These are phyloP conservation scores for Eulemur rubriventer DNA, from an alignment of 2,797 vertebrate genomes.

Conservation along the genomic window DNA sequence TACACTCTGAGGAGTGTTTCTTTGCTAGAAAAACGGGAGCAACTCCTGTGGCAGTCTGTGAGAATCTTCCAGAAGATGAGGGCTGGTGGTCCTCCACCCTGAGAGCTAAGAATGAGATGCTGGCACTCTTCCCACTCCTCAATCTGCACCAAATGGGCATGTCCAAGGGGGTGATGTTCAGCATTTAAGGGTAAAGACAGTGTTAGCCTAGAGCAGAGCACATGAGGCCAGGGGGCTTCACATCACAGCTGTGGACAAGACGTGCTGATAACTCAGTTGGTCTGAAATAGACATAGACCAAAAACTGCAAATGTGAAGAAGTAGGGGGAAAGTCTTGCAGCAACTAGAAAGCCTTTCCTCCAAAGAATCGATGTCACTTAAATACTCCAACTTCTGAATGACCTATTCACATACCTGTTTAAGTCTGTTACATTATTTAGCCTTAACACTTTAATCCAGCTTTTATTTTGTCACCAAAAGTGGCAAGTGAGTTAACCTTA, in stretches of 20 bases:
- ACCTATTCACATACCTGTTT: not conserved
- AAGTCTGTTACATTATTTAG: not conserved
- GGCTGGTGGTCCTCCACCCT: not conserved
- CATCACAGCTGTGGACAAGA: fast-evolving
- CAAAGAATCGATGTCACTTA: not conserved
- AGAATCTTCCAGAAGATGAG: not conserved
- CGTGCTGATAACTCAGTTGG: fast-evolving
- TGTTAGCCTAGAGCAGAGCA: not conserved
- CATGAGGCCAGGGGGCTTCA: too few relatives aligned
- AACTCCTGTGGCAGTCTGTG: not conserved
- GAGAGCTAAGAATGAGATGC: not conserved
- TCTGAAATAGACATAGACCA: not conserved
- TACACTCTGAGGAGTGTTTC: not conserved
- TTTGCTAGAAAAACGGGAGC: not conserved
- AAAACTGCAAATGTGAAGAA: not conserved
- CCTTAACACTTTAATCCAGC: not conserved
- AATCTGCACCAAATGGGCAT: fast-evolving
- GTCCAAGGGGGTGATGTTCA: not conserved
- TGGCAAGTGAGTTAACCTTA: not conserved
- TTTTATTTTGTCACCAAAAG: not conserved
- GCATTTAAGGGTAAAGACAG: not conserved
- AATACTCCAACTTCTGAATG: not conserved
- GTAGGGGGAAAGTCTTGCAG: not conserved
- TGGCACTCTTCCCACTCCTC: not conserved
- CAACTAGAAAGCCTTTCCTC: not conserved